Percentiles rank a stretch among this genome's conserved stretches.
Conservation (phyloP, 2,888 invertebrate genomes). For the Cremastinae sp. region DNA sequence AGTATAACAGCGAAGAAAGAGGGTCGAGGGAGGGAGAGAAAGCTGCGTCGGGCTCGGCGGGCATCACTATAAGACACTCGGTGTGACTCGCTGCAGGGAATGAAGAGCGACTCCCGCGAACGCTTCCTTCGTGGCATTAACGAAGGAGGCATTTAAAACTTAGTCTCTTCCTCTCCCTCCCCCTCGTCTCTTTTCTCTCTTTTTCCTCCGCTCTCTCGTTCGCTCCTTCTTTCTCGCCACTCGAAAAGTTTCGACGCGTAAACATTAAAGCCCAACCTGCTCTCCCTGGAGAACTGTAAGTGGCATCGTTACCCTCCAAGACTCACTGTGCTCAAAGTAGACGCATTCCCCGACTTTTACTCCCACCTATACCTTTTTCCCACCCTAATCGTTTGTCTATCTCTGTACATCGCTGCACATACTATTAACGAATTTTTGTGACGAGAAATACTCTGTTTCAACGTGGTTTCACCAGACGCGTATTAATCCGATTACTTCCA, state of each 20-base stretch:
- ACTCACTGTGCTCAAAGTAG: conserved; percentile 62
- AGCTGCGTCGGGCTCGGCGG: neutral
- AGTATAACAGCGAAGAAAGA: conserved; percentile 9
- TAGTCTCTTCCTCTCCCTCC: conserved; percentile 49
- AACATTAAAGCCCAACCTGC: conserved; percentile 71
- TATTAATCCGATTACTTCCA: too few species aligned
- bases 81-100: conserved; percentile 44
- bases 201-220: neutral
- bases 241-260: conserved; percentile 71
- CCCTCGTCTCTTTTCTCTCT: conserved; percentile 3
- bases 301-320: conserved; percentile 69
- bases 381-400: neutral
- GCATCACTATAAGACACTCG: conserved; percentile 28
- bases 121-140: conserved; percentile 72
- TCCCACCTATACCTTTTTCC: neutral
- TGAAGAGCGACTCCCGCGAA: conserved; percentile 69
- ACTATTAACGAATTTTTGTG: neutral
- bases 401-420: neutral
- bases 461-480: too few species aligned
- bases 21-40: conserved; percentile 26
- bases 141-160: conserved; percentile 70
- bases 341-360: conserved; percentile 40
- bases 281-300: conserved; percentile 64
- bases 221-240: conserved; percentile 7
- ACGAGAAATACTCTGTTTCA: neutral